These are phyloP conservation scores for Natrix natrix DNA, from an alignment of 2,797 vertebrate species.

Conservation along the genomic window DNA sequence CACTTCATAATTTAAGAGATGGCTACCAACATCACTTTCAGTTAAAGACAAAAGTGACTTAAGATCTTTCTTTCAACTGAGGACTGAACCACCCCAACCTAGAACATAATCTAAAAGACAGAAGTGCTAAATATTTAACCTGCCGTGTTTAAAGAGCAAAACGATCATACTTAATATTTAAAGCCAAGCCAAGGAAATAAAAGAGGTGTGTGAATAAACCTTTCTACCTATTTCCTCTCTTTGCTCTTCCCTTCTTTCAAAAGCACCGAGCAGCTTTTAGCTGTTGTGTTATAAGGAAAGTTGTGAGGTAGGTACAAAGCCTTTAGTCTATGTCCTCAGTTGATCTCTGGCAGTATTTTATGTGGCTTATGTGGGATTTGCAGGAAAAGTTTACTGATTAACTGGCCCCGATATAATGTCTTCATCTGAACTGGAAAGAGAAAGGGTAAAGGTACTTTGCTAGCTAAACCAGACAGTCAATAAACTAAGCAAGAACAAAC, in stretches of 20 bases:
- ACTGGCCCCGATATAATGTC: not conserved
- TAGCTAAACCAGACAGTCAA: not conserved
- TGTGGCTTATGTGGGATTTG: not conserved
- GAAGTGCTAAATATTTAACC: not conserved
- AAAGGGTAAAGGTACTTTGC: not conserved
- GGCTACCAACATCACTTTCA: not conserved
- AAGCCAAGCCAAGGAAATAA: not conserved
- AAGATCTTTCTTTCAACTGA: not conserved
- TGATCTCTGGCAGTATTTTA: conserved; percentile 4
- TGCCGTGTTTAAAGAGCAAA: not conserved
- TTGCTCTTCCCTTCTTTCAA: not conserved
- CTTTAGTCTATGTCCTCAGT: conserved; percentile 5
- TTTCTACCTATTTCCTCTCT: not conserved
- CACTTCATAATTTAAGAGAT: not conserved
- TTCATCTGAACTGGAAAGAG: not conserved
- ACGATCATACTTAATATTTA: not conserved
- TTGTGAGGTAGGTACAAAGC: not conserved
- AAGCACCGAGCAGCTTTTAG: not conserved
- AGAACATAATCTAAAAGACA: not conserved
- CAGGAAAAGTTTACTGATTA: not conserved
- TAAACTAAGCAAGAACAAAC: not conserved
- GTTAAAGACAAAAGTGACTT: not conserved
- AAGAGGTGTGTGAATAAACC: not conserved
- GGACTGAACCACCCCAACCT: not conserved
- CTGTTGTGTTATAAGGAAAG: not conserved